Evolutionary conservation across 2,797 vertebrate genomes (phyloP).

Genomic region (Streptopelia turtur): DNA sequence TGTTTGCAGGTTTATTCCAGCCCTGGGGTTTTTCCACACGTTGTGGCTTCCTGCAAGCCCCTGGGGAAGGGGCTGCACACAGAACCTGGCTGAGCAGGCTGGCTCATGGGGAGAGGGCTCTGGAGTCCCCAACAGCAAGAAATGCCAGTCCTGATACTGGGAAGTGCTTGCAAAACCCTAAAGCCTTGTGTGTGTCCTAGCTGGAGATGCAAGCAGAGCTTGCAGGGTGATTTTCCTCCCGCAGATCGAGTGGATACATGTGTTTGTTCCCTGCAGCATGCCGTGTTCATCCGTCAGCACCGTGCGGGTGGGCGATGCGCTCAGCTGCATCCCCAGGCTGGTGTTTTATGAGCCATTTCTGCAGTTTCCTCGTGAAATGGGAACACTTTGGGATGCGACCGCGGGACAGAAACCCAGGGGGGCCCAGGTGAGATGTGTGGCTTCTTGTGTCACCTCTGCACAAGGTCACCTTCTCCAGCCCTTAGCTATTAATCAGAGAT

Average conservation of each 20-base stretch:
- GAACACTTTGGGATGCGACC: background rate
- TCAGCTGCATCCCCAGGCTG: constrained; percentile 2
- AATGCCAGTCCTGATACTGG: background rate
- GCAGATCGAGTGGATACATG: background rate
- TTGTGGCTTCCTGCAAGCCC: background rate
- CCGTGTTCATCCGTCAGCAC: background rate
- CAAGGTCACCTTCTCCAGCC: background rate
- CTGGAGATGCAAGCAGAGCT: background rate
- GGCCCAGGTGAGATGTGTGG: accelerated
- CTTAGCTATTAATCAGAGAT: background rate
- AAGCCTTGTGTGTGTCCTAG: background rate
- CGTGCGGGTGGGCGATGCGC: background rate
- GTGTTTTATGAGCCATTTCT: constrained; percentile 48
- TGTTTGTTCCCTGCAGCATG: background rate
- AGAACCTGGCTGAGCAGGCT: background rate
- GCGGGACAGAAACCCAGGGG: accelerated
- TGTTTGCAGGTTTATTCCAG: background rate
- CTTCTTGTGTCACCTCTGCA: background rate
- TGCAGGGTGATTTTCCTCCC: background rate
- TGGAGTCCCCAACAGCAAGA: background rate
- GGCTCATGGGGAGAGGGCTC: background rate
- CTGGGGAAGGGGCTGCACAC: background rate
- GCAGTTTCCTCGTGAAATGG: background rate
- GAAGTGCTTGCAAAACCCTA: background rate
- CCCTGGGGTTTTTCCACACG: background rate